Evolutionary conservation across 2,888 invertebrate genomes (phyloP), one percentile per base, ranked within the genome.

Genomic region (Copidosoma aretas): DNA sequence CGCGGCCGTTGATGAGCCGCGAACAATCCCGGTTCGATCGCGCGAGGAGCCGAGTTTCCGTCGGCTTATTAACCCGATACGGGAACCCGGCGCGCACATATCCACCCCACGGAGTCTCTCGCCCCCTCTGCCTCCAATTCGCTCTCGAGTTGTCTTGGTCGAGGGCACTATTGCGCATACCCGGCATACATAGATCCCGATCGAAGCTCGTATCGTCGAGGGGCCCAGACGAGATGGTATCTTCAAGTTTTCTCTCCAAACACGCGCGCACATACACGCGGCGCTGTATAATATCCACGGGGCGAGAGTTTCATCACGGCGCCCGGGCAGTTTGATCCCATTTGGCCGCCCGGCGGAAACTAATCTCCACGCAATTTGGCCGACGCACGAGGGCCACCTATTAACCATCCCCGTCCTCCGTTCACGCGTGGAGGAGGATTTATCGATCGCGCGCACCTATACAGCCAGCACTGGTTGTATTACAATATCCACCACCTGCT

Each of bases 281-380:
- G 32, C 8, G 32, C n/a, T n/a, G n/a, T n/a, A n/a, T n/a, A n/a
- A n/a, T n/a, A n/a, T n/a, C n/a, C n/a, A n/a, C n/a, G 49, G 58
- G 49, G 61, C 61, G 32, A 32, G 32, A n/a, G 32, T 8, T 32
- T 32, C 32, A 32, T 32, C 32, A 32, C 3, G n/a, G n/a, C n/a
- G n/a, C n/a, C n/a, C n/a, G 4, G 32, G 32, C 32, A 32, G 32
- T 32, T 32, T 32, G 32, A 32, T 32, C 32, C 32, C 32, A 32
- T 32, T 32, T 32, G 32, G 32, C 32, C 32, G 32, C 43, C 12
- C 14, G 12, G 43, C 60, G 63, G 60, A 53, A 67, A 70, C 70
- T 67, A 70, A 70, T 70, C 70, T 71, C 73, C 63, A 49, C 66
- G 66, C 66, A 67, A 67, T 70, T 70, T 70, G 57, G 60, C 60